phyloP scores from a whole-genome alignment of 2,888 invertebrate genomes.

The Trypoxylon attenuatum region DNA sequence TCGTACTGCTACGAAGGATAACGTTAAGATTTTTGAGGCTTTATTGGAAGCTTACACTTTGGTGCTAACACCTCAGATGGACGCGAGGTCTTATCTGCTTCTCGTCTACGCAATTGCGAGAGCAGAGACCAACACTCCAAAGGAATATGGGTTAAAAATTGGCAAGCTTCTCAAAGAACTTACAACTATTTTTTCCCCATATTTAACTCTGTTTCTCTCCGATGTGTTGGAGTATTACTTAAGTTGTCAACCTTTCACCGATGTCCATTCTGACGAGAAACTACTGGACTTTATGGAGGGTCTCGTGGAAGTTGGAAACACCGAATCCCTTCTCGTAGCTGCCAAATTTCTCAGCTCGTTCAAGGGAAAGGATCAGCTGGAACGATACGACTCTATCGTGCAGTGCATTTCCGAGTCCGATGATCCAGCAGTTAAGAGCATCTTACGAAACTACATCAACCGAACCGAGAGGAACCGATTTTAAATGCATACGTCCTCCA shows the following conservation, averaged over 20 bases:
- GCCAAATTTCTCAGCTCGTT: slow-evolving; percentile 14
- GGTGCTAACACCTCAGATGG: slow-evolving; percentile 41
- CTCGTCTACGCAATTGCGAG: slow-evolving; percentile 32
- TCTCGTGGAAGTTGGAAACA: neutral
- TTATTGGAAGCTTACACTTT: slow-evolving; percentile 31
- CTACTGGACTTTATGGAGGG: slow-evolving; percentile 17
- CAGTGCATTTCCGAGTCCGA: neutral
- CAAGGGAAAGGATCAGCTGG: rapidly evolving
- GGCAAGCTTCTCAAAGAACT: slow-evolving; percentile 22
- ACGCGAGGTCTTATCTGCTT: slow-evolving; percentile 39
- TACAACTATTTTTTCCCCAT: slow-evolving; percentile 10
- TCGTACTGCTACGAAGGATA: rapidly evolving
- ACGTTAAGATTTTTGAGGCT: slow-evolving; percentile 22
- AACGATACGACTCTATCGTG: slow-evolving; percentile 1
- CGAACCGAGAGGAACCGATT: too few relatives aligned
- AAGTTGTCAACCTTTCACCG: rapidly evolving
- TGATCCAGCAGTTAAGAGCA: slow-evolving; percentile 16
- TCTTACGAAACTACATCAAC: slow-evolving; percentile 10
- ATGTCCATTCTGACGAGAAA: neutral
- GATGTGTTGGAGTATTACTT: neutral
- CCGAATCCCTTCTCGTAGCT: slow-evolving; percentile 17
- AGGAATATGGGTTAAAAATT: slow-evolving; percentile 31
- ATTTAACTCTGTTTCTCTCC: neutral
- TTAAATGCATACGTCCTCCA: too few relatives aligned
- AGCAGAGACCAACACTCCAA: neutral